These are phyloP conservation scores for Cephalopholis sonnerati DNA, from an alignment of 2,113 vertebrate species.

Conservation along the genomic window DNA sequence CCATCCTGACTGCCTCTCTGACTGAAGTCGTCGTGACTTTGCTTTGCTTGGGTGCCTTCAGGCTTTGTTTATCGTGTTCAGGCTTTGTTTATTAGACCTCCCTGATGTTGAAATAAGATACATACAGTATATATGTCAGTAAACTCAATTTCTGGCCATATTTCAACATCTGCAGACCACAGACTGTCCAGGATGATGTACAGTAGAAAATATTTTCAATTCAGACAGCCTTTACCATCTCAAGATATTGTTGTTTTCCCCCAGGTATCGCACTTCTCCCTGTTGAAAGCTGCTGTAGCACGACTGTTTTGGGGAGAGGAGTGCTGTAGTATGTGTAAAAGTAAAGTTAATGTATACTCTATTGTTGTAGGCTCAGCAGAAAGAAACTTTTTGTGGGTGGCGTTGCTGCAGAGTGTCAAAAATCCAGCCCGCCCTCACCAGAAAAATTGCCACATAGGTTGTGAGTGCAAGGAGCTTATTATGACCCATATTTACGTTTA, in stretches of 20 bases:
- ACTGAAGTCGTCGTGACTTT: background rate
- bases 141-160: background rate
- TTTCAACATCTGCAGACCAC: conserved; percentile 8
- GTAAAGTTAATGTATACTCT: background rate
- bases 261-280: background rate
- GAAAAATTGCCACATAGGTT: no score
- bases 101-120: conserved; percentile 19
- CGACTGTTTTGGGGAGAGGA: background rate
- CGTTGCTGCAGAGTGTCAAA: background rate
- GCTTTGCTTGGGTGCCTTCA: background rate
- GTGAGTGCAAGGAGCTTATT: no score
- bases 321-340: background rate
- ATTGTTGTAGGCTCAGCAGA: conserved; percentile 23
- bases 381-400: background rate
- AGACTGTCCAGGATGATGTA: background rate
- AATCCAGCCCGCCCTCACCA: no score
- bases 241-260: background rate
- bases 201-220: background rate
- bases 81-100: conserved; percentile 7
- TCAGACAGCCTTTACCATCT: background rate
- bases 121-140: background rate
- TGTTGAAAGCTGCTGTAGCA: background rate
- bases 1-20: background rate
- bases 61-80: conserved; percentile 15
- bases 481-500: no score